phyloP scores from a whole-genome alignment of 1,140 invertebrate genomes.

The honey bee (Apis mellifera) region Amel_HAv3.1 CM009934.2:9605001-9605500 shows the following conservation, averaged over 20 bases:
- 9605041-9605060: conserved; percentile 40
- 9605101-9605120: conserved; percentile 17
- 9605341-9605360: neutral
- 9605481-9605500: too few species aligned
- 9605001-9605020: neutral
- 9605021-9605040: conserved; percentile 18
- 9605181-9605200: conserved; percentile 57
- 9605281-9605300: conserved; percentile 10
- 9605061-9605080: neutral
- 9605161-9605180: conserved; percentile 44
- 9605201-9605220: conserved; percentile 59
- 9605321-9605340: neutral
- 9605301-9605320: neutral
- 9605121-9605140: conserved; percentile 23
- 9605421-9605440: too few species aligned
- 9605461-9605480: too few species aligned
- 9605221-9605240: conserved; percentile 54
- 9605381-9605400: neutral
- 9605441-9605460: too few species aligned
- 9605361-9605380: neutral
- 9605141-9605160: conserved; percentile 42
- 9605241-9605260: conserved; percentile 18
- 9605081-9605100: conserved; percentile 37
- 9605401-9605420: too few species aligned
- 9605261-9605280: conserved; percentile 30